phyloP scores from a whole-genome alignment of 2,797 vertebrate genomes.

The Periparus ater region DNA sequence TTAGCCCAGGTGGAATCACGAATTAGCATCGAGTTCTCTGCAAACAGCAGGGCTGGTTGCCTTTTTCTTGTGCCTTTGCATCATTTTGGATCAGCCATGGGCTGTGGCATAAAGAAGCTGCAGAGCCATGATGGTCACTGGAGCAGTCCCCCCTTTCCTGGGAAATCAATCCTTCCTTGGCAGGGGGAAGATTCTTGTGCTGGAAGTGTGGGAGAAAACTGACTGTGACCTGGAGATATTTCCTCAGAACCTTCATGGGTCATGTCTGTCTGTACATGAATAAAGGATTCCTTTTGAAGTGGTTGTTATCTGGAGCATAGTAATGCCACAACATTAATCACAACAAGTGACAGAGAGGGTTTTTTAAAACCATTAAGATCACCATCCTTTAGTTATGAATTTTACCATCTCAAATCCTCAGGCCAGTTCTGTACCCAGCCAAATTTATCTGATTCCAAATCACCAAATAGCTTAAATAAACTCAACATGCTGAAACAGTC shows the following conservation, averaged over 20 bases:
- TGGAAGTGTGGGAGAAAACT: slow-evolving; percentile 12
- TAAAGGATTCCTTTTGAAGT: slow-evolving; percentile 26
- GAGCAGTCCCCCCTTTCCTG: background rate
- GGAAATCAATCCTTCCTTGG: slow-evolving; percentile 24
- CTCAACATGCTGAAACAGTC: background rate
- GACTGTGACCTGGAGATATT: background rate
- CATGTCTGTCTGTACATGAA: background rate
- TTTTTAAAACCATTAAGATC: background rate
- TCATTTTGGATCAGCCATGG: slow-evolving; percentile 28
- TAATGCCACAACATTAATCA: background rate
- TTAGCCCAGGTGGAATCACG: slow-evolving; percentile 66
- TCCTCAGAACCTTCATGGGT: slow-evolving; percentile 16
- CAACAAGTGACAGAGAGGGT: background rate
- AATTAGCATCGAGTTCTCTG: slow-evolving; percentile 58
- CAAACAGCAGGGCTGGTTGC: background rate
- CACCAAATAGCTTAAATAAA: background rate
- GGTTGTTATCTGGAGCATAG: slow-evolving; percentile 13
- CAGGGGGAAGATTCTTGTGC: background rate
- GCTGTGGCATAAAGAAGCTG: slow-evolving; percentile 25
- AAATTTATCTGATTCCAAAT: background rate
- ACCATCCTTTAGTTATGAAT: background rate
- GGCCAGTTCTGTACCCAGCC: background rate
- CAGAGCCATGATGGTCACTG: background rate
- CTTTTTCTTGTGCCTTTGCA: slow-evolving; percentile 31
- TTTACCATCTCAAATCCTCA: background rate